Base-by-base conservation (phyloP, 2,797 vertebrate genomes). In the Babyrousa celebensis region DNA sequence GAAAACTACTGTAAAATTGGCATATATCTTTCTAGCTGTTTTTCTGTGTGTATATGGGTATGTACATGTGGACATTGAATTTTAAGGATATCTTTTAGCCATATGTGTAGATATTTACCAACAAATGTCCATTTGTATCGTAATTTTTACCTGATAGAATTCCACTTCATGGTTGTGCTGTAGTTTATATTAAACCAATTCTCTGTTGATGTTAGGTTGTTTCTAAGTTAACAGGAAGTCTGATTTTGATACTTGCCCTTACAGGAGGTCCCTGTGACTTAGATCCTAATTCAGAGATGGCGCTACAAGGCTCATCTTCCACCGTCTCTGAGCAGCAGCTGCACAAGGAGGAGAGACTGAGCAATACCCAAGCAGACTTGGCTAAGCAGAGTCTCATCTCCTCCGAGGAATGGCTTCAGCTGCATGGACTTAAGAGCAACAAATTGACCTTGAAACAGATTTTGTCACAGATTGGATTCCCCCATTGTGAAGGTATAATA, bases 391-490 rank as follows among this genome's bases (percentile, higher is more conserved):
- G 94, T 48, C 98, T 99, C 16, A 52, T 99, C 94, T 99, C 99
- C 25, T 99, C 99, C 5, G 63, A 98, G 93, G 94, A 98, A 93
- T 99, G 99, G 99, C 98, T 99, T 96, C 98, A 98, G 12, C n/a
- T 52, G 40, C 97, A 99, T 67, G 98, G 99, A 11, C 98, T 99
- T 27, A 99, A 98, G 97, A 98, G 96, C 97, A 99, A 98, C 82
- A 99, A 98, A 75, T 77, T 99, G 92, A 98, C 98, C 11, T 94
- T 99, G 82, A 95, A 97, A 23, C 98, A 99, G 96, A 98, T 99
- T 97, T 98, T 99, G 89, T 97, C 98, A 6, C 98, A 98, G 85
- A 97, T 99, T 85, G 99, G 99, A 97, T 99, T 99, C 95, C 98
- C 98, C 72, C 99, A 98, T 71, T 98, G 96, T 72, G 98, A 98